These are phyloP conservation scores for Elephas maximus DNA, from an alignment of 2,113 vertebrate genomes.

Conservation along the genomic window DNA sequence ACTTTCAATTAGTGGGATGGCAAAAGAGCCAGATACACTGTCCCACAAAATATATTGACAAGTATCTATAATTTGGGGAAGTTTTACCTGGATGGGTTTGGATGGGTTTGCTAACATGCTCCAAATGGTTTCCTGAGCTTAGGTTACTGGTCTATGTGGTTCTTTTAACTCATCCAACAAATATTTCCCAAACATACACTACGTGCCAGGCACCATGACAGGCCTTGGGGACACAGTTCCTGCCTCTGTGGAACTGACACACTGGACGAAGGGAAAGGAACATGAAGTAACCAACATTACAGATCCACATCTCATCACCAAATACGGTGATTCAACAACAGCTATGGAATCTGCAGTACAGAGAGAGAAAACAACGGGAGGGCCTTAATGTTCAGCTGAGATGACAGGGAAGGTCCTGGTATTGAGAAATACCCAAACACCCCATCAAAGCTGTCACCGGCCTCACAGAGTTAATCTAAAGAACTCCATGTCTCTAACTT, in stretches of 20 bases:
- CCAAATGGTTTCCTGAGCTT: not conserved
- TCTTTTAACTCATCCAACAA: not conserved
- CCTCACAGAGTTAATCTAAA: not conserved
- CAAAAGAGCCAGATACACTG: not conserved
- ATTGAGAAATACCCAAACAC: not conserved
- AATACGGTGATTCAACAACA: too few species aligned
- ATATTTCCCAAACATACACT: not conserved
- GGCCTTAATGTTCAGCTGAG: not conserved
- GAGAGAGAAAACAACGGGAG: not conserved
- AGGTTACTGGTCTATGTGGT: fast-evolving
- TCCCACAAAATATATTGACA: not conserved
- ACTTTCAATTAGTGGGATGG: not conserved
- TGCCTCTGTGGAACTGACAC: not conserved
- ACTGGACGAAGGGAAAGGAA: not conserved
- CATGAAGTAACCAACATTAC: not conserved
- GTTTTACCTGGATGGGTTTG: not conserved
- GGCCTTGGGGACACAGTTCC: not conserved
- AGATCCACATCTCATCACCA: not conserved
- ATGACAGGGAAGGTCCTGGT: not conserved
- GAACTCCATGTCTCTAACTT: not conserved
- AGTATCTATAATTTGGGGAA: not conserved
- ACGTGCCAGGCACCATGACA: not conserved
- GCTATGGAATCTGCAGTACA: fast-evolving
- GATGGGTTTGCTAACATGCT: not conserved
- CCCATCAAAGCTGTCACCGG: not conserved